Evolutionary conservation across 2,888 invertebrate species (phyloP), one percentile per base, ranked within the genome.

Genomic region (Eustalomyia histrio): DNA sequence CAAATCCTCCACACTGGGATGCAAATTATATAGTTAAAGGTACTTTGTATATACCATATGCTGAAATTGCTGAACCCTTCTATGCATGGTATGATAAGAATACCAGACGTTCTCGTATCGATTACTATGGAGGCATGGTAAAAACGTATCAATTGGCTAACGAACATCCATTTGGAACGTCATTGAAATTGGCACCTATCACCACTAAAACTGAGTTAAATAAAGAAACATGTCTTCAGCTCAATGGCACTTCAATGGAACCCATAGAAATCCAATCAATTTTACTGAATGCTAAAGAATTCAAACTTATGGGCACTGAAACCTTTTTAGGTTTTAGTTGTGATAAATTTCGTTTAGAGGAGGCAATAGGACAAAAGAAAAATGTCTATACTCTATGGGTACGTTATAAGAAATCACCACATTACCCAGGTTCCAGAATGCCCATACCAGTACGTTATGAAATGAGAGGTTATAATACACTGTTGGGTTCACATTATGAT

Each of bases 41-140:
- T 4, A 92, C 94, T 4, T 90, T 98, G 29, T 94, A 93, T 84
- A 96, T 99, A 83, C 98, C 99, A 0, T 99, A 98, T 91, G 98
- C 98, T 0, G 98, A 98, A 91, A 94, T 99, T 63, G 92, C 93
- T 24, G 98, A 99, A 89, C 97, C 98, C 0, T 97, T 99, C 88
- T 94, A 93, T 87, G 96, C 96, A 14, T 98, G 96, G 95, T 97
- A 93, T 85, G 97, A 98, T 91, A 93, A 91, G 33, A 91, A 92
- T 5, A 93, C 93, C 69, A 94, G 94, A 73, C 94, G 94, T 78
- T 97, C 97, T 53, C 94, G 98, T 60, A 96, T 99, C 80, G 98
- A 98, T 90, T 99, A 98, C 88, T 99, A 99, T 91, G 97, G 96
- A 82, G 95, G 95, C 89, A 96, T 97, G 95, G 97, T 97, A n/a